Evolutionary conservation across 2,888 invertebrate genomes (phyloP).

Genomic region (Orthosia gothica): DNA sequence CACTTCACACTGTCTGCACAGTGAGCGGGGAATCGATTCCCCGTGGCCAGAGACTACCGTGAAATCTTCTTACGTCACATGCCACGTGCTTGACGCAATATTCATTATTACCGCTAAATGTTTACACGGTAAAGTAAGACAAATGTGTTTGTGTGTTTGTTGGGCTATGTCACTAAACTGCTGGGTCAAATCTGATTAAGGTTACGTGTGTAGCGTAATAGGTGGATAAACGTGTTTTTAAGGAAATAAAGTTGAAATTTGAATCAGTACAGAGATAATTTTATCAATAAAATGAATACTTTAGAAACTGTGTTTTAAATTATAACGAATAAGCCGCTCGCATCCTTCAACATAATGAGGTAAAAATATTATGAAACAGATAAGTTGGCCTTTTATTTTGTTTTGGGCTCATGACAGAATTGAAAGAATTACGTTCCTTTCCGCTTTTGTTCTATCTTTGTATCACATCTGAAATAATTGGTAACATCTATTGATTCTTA

Average conservation of each 20-base stretch:
- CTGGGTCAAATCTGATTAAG: constrained; percentile 50
- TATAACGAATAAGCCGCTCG: neutral
- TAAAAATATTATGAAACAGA: neutral
- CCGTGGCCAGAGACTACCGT: constrained; percentile 12
- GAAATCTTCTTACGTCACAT: constrained; percentile 51
- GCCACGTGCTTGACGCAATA: constrained; percentile 53
- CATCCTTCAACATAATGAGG: neutral
- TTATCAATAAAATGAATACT: neutral
- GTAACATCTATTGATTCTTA: constrained; percentile 10
- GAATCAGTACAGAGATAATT: neutral
- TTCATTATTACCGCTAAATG: constrained; percentile 52
- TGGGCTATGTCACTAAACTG: constrained; percentile 24
- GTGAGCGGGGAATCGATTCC: constrained; percentile 46
- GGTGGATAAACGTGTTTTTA: neutral
- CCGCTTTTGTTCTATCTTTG: constrained; percentile 9
- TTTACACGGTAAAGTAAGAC: constrained; percentile 29
- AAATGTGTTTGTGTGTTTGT: constrained; percentile 53
- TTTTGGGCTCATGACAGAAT: neutral
- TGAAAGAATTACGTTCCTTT: constrained; percentile 3
- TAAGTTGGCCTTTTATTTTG: neutral
- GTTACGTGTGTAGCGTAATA: constrained; percentile 14
- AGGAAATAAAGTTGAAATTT: constrained; percentile 7
- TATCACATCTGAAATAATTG: constrained; percentile 12
- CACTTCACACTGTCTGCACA: constrained; percentile 19
- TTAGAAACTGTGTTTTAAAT: neutral